These are phyloP conservation scores for Larimichthys polyactis DNA, from an alignment of 2,113 vertebrate species.

Conservation along the genomic window DNA sequence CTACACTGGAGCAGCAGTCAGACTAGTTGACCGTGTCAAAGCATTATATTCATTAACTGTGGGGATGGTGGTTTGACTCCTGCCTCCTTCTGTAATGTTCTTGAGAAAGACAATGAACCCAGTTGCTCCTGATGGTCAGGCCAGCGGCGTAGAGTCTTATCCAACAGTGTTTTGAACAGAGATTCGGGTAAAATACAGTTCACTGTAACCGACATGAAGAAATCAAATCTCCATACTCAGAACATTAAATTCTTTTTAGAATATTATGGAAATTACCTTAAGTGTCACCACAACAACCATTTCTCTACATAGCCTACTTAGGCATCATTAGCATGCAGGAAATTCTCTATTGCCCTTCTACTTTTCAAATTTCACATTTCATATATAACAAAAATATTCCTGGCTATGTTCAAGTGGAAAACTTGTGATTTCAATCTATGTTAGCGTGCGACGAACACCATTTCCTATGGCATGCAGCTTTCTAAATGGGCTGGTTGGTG, in stretches of 20 bases:
- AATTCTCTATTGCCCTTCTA: no score
- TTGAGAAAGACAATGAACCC: neutral
- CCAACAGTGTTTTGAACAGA: conserved; percentile 9
- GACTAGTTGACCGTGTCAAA: neutral
- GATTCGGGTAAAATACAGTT: conserved; percentile 34
- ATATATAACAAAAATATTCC: no score
- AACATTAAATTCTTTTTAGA: neutral
- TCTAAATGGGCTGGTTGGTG: conserved; percentile 21
- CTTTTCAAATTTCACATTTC: neutral
- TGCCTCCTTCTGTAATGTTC: neutral
- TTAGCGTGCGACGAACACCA: neutral
- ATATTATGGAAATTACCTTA: neutral
- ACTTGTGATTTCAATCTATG: neutral
- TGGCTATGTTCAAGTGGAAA: neutral
- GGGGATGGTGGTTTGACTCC: conserved; percentile 28
- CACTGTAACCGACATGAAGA: neutral
- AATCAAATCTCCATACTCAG: neutral
- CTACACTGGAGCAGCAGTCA: neutral
- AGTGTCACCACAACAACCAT: neutral
- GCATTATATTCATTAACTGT: neutral
- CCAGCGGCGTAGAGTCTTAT: neutral
- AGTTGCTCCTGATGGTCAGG: neutral
- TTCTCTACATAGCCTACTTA: neutral
- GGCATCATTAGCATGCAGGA: neutral
- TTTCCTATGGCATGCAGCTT: conserved; percentile 44